A percentile compares a stretch with the other conserved stretches of the same genome.
phyloP scores from a whole-genome alignment of 2,888 invertebrate species.

The Spisula subtruncata region DNA sequence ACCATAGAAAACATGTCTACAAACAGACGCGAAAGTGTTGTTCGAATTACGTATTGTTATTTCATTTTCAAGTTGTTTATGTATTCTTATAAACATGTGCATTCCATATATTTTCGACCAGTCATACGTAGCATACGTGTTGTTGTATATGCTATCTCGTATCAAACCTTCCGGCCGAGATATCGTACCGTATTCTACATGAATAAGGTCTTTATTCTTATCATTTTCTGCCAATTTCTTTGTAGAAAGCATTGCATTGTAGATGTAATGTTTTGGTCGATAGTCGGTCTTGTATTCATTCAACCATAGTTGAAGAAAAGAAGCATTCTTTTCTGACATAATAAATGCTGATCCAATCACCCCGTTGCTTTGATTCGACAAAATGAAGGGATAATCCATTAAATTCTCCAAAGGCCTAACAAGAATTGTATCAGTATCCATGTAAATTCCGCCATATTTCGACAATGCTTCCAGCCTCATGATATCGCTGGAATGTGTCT shows the following conservation, averaged over 20 bases:
- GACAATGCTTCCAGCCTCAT: conserved; percentile 18
- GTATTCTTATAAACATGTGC: conserved; percentile 15
- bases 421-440: conserved; percentile 45
- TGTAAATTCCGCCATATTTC: conserved; percentile 50
- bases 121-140: background rate
- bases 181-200: conserved; percentile 38
- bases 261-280: background rate
- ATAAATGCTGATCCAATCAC: conserved; percentile 34
- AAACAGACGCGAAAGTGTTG: conserved; percentile 30
- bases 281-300: conserved; percentile 51
- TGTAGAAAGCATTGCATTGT: conserved; percentile 40
- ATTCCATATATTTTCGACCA: conserved; percentile 42
- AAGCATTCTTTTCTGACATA: conserved; percentile 47
- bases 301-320: conserved; percentile 45
- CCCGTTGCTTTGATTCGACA: background rate
- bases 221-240: conserved; percentile 26
- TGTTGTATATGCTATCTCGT: background rate
- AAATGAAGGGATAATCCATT: conserved; percentile 13
- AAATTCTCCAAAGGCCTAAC: conserved; percentile 17
- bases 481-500: conserved; percentile 23
- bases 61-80: conserved; percentile 28
- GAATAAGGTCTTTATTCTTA: conserved; percentile 33
- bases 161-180: conserved; percentile 24
- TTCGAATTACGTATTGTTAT: conserved; percentile 32
- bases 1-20: conserved; percentile 39